Base-by-base conservation (phyloP, 1,140 invertebrate species). In the Dendrolimus punctatus region DNA sequence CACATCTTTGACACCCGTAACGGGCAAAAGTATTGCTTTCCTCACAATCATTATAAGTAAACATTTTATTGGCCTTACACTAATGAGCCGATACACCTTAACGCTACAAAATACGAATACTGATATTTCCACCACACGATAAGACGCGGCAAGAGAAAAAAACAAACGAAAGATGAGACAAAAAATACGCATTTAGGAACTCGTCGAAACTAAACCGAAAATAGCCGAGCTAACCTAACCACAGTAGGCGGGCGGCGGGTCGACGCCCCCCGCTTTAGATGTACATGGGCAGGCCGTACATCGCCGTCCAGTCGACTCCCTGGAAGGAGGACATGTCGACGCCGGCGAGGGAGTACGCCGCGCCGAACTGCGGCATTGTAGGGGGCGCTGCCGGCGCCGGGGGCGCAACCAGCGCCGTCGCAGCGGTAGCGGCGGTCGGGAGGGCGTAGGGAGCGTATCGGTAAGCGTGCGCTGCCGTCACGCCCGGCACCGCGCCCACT, bases 251-350 rank as follows among this genome's bases (percentile, higher is more conserved):
- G 68, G 65, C 64, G 62, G 58, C 57, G 58, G 58, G 44, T 49
- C 44, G 37, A 49, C n/a, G 48, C 49, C 50, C 55, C 49, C 55
- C 51, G 10, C 53, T 87, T 89, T 93, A 95, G 74, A 95, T 94
- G 87, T 95, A 96, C 94, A 95, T 95, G 71, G 94, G 94, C 89
- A 95, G 94, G 63, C 94, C 94, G 81, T 96, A 96, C 93, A 96
- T 94, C 67, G 93, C 93, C 63, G 92, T 91, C 95, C 95, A 96
- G 85, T 96, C 95, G 59, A 96, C 93, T 45, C 94, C 93, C 80
- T 96, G 95, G 90, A 96, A 96, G 73, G 93, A 94, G 45, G 93
- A 94, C 95, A 96, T 96, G 83, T 96, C 95, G 49, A 96, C 94
- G 77, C 95, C 95, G 71, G 94, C 93, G 49, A 96, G 90, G 64